Percentiles rank a stretch among this genome's conserved stretches.
Conservation (phyloP, 1,140 invertebrate genomes). For the Apocrypta bakeri region DNA sequence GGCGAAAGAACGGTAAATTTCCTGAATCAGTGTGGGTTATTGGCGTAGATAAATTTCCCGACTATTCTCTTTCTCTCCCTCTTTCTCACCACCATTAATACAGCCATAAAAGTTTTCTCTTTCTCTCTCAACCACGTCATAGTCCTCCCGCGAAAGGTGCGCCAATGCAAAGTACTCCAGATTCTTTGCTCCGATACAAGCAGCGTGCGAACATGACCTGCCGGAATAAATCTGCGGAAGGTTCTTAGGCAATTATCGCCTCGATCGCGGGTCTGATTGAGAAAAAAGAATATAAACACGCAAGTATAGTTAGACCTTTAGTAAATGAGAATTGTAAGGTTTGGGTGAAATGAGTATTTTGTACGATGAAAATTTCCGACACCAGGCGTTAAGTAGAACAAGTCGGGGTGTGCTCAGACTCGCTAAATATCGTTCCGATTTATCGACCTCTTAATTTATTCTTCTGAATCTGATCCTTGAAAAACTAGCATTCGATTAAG, state of each 20-base stretch:
- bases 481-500: no score
- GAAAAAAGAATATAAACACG: background rate
- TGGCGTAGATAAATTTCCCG: background rate
- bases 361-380: no score
- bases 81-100: background rate
- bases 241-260: background rate
- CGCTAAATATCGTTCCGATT: no score
- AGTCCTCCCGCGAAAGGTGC: no score
- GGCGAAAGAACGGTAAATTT: background rate
- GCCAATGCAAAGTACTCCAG: background rate
- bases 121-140: no score
- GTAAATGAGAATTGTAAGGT: no score
- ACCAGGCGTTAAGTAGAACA: background rate
- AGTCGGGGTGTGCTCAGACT: background rate
- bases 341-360: no score
- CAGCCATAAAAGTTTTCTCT: background rate
- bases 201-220: background rate
- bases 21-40: background rate
- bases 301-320: background rate
- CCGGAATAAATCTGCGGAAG: background rate
- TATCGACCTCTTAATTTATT: no score
- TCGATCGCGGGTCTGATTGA: background rate
- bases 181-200: background rate
- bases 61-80: background rate
- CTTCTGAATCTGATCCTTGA: no score